Conservation (phyloP, 2,797 vertebrate species). For the Hapalemur alaotrensis region DNA sequence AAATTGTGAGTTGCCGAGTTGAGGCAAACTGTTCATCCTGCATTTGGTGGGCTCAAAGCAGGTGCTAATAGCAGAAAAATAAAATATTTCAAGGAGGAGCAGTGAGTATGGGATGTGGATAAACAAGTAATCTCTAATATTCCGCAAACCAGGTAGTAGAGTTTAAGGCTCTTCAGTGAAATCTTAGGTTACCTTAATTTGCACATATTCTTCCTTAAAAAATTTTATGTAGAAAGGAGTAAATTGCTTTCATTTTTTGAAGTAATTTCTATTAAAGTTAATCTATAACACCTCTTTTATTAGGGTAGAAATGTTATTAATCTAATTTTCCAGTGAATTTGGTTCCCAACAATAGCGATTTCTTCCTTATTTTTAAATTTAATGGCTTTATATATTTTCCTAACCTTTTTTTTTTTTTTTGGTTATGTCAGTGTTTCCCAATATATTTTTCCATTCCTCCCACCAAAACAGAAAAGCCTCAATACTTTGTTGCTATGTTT, state of each 20-base stretch:
- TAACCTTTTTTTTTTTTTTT: neutral
- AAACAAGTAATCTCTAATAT: neutral
- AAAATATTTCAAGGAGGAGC: neutral
- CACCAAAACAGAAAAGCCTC: conserved; percentile 46
- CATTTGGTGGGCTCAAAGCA: neutral
- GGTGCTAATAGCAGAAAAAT: neutral
- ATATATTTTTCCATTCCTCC: conserved; percentile 4
- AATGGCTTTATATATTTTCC: conserved; percentile 26
- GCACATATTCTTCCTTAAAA: neutral
- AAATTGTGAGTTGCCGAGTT: neutral
- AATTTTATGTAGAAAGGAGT: neutral
- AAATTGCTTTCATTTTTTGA: conserved; percentile 26
- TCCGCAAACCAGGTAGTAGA: neutral
- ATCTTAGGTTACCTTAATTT: neutral
- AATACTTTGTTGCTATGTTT: conserved; percentile 32
- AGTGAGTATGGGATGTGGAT: neutral
- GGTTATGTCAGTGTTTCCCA: conserved; percentile 41
- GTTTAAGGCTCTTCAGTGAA: neutral
- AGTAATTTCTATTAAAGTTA: neutral
- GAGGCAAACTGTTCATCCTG: neutral
- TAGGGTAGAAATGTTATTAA: neutral
- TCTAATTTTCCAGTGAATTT: neutral
- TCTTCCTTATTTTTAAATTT: conserved; percentile 2
- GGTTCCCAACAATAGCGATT: neutral
- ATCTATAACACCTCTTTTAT: neutral